phyloP scores from a whole-genome alignment of 1,140 invertebrate genomes.

The Limonius californicus region DNA sequence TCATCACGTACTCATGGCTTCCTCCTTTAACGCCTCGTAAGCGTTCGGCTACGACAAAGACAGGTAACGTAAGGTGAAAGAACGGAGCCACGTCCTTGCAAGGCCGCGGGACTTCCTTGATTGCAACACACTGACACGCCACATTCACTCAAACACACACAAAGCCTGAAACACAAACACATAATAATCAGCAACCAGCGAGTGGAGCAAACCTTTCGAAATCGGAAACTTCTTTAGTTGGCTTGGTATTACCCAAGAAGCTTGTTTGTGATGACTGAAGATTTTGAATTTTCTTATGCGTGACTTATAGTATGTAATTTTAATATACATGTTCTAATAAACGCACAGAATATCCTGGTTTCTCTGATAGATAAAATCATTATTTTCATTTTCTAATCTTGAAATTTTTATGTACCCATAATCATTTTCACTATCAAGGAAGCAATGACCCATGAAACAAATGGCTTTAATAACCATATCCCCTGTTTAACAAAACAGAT shows the following conservation, averaged over 20 bases:
- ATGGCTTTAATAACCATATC: no score
- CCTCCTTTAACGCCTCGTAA: neutral
- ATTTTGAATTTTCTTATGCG: neutral
- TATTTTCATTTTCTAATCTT: no score
- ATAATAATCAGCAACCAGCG: conserved; percentile 1
- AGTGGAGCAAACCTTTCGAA: conserved; percentile 7
- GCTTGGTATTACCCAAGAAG: neutral
- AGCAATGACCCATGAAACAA: no score
- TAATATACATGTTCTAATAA: no score
- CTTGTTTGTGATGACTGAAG: neutral
- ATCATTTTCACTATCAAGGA: no score
- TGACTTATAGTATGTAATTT: no score
- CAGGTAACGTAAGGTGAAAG: conserved; percentile 30
- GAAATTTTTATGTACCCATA: no score
- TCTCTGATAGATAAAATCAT: no score
- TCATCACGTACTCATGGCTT: neutral
- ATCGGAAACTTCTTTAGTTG: conserved; percentile 11
- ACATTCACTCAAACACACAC: conserved; percentile 5
- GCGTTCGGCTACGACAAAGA: conserved; percentile 17
- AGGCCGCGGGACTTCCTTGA: conserved; percentile 41
- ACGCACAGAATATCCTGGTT: no score
- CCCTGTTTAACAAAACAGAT: no score
- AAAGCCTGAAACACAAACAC: conserved; percentile 8
- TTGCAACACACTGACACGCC: conserved; percentile 29
- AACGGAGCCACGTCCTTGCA: conserved; percentile 39